Base-by-base conservation (phyloP, 2,113 vertebrate genomes). In the Pomatorhinus ruficollis region DNA sequence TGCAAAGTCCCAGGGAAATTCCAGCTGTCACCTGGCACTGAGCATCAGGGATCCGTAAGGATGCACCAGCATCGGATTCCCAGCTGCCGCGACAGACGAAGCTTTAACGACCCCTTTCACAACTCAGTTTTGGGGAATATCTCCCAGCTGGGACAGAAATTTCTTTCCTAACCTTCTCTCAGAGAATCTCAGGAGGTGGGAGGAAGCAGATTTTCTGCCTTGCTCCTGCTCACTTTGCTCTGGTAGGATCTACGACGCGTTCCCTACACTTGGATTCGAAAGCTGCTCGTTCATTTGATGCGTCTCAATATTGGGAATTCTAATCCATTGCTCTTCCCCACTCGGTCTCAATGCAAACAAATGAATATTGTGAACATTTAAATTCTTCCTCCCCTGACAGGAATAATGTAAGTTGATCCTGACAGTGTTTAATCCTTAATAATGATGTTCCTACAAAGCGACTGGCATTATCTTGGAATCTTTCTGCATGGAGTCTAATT, bases 391-490 rank as follows among this genome's bases (percentile, higher is more conserved):
- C 68, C 77, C 65, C 68, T 68, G 57, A 45, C 61, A 91, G 66
- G 39, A 94, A 76, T 2, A 63, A 76, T 3, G 11, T 21, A 83
- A 85, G 45, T 40, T 40, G 65, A 78, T 87, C 66, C 78, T 57
- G 74, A 84, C 31, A 61, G 49, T 17, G 65, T 76, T 89, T 94
- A 50, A 89, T 87, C 74, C 57, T 76, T 79, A 79, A 89, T 78
- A 89, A 96, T 27, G 53, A 93, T 69, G 77, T 49, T 89, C 94
- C 80, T 87, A 94, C 83, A 66, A 71, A 84, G 81, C 2, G 0
- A 87, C 37, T 16, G 47, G 88, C 72, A 78, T 91, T 91, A 94
- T 53, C 87, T 80, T 35, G 50, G 84, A 89, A 79, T 90, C 86
- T 89, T 81, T 37, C 70, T 83, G 86, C 44, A 63, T 11, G 1